Evolutionary conservation across 2,888 invertebrate genomes (phyloP).

Genomic region (Parnassius orleans): DNA sequence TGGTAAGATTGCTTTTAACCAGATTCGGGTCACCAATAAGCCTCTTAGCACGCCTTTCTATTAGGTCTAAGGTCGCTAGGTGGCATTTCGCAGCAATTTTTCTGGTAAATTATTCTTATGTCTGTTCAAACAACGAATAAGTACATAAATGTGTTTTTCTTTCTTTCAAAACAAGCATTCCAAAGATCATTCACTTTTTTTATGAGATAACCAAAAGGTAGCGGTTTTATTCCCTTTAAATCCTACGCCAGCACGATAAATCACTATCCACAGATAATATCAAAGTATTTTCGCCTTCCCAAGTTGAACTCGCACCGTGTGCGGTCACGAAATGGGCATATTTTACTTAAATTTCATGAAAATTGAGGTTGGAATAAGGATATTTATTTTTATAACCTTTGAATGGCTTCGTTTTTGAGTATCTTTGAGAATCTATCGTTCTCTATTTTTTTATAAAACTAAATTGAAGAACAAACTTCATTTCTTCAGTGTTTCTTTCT

Average conservation of each 20-base stretch:
- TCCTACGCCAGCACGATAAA: slow-evolving; percentile 4
- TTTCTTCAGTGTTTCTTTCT: no score
- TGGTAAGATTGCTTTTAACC: no score
- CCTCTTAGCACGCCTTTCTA: no score
- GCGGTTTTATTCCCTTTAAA: slow-evolving; percentile 2
- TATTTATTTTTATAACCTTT: slow-evolving; percentile 8
- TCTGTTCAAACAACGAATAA: no score
- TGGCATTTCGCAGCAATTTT: no score
- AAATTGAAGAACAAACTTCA: no score
- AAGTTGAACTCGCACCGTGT: slow-evolving; percentile 1
- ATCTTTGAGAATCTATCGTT: background rate
- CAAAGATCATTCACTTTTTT: background rate
- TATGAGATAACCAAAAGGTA: background rate
- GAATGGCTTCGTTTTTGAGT: slow-evolving; percentile 32
- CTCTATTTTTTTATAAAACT: no score
- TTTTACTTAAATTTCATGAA: slow-evolving; percentile 13
- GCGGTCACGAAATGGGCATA: slow-evolving; percentile 15
- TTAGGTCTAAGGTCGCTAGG: no score
- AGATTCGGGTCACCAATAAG: no score
- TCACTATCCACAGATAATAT: slow-evolving; percentile 9
- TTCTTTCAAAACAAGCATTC: background rate
- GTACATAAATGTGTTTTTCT: no score
- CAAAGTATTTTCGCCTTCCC: background rate
- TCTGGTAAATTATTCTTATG: no score
- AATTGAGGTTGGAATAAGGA: slow-evolving; percentile 9